phyloP scores from a whole-genome alignment of 2,113 vertebrate species.

The Hiodon alosoides region DNA sequence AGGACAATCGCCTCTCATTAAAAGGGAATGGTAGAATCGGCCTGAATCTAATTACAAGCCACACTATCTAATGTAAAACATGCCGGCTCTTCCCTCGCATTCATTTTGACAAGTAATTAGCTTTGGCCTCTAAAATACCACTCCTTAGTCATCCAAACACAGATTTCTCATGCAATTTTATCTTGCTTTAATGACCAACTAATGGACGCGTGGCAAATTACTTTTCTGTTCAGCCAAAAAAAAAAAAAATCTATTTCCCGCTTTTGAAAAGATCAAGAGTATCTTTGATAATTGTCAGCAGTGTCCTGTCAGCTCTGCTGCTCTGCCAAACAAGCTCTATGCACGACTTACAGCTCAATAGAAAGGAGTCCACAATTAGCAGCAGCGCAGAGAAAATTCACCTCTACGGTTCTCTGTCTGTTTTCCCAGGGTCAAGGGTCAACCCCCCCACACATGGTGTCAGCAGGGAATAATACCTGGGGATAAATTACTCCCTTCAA shows the following conservation, averaged over 20 bases:
- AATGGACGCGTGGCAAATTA: constrained; percentile 99
- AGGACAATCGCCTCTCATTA: constrained; percentile 93
- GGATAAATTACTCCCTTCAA: constrained; percentile 89
- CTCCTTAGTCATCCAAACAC: constrained; percentile 99
- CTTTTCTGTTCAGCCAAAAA: constrained; percentile 71
- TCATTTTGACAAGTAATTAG: constrained; percentile 99
- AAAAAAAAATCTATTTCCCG: constrained; percentile 94
- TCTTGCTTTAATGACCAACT: constrained; percentile 99
- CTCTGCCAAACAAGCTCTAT: constrained; percentile 96
- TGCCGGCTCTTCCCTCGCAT: constrained; percentile 98
- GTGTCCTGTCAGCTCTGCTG: constrained; percentile 82
- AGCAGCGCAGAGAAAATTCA: constrained; percentile 78
- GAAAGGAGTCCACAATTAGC: constrained; percentile 98
- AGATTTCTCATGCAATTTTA: constrained; percentile 99
- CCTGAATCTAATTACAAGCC: constrained; percentile 99
- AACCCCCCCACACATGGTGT: constrained; percentile 89
- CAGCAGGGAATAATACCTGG: constrained; percentile 87
- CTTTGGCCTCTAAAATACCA: constrained; percentile 99
- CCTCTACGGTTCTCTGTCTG: constrained; percentile 84
- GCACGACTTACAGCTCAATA: constrained; percentile 96
- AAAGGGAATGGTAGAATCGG: constrained; percentile 99
- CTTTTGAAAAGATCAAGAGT: constrained; percentile 99
- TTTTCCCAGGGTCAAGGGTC: constrained; percentile 70
- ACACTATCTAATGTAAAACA: constrained; percentile 99
- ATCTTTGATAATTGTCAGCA: constrained; percentile 98